Base-by-base conservation (phyloP, 2,797 vertebrate genomes). In the Lacerta viridis region DNA sequence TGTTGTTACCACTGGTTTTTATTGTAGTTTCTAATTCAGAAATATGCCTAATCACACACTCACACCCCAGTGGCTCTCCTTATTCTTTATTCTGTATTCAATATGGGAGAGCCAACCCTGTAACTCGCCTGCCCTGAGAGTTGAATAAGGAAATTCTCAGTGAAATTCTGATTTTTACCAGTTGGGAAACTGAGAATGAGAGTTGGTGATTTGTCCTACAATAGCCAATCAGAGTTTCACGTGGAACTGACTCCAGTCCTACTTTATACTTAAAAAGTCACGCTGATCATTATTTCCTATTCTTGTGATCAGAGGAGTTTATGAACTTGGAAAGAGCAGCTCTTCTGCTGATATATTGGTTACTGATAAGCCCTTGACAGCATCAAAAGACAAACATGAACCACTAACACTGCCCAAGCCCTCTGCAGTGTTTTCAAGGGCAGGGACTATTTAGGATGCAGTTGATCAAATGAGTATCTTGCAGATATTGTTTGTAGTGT, bases 401-500 rank as follows among this genome's bases (percentile, higher is more conserved):
- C 29, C 33, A 69, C 41, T 36, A 59, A 27, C 71, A 87, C 20
- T 50, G 43, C 33, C 46, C 7, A 75, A 69, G 80, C 7, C 10
- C n/a, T 78, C 33, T 69, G 25, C 15, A 20, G 36, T 41, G 72
- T 59, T 82, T 78, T 71, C 81, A 84, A 78, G 64, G 74, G 59
- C 81, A 69, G n/a, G 23, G 41, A 7, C 33, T 83, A n/a, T 55
- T 78, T 59, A 41, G 46, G 46, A 69, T 88, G 46, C 74, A 71
- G 64, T 88, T 71, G 46, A 83, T 77, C 64, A 84, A 79, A 69
- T 43, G 29, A 77, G 6, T 71, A 33, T 59, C 46, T 88, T 88
- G 74, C 66, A 41, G 75, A 61, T 75, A 84, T 79, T 33, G 55
- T 79, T 83, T 79, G 64, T 39, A 71, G 25, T n/a, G 2, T 69